These are phyloP conservation scores for Poeciliopsis turrubarensis DNA, from an alignment of 2,113 vertebrate genomes.

Conservation along the genomic window DNA sequence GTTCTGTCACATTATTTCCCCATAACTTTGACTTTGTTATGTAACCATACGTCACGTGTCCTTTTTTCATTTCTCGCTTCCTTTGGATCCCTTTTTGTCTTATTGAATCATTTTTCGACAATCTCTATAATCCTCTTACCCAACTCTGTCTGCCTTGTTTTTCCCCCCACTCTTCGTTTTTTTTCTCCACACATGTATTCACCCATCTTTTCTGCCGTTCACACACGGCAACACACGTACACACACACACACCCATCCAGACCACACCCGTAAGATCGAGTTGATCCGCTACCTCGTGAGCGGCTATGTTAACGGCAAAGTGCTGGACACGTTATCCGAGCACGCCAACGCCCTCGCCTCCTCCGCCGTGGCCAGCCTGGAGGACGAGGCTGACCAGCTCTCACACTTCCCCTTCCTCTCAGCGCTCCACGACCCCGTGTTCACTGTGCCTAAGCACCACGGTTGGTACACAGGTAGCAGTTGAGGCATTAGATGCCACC, in stretches of 20 bases:
- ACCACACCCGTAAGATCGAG: slow-evolving; percentile 92
- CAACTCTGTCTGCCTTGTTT: slow-evolving; percentile 30
- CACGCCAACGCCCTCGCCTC: slow-evolving; percentile 89
- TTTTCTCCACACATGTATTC: background rate
- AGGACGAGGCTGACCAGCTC: slow-evolving; percentile 87
- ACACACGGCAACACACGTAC: background rate
- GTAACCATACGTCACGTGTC: slow-evolving; percentile 73
- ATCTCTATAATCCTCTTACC: slow-evolving; percentile 49
- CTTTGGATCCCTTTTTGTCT: slow-evolving; percentile 49
- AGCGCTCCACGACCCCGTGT: slow-evolving; percentile 82
- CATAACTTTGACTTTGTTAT: slow-evolving; percentile 22
- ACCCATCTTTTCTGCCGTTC: slow-evolving; percentile 18
- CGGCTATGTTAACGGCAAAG: slow-evolving; percentile 87
- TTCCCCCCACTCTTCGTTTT: slow-evolving; percentile 6
- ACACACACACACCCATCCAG: slow-evolving; percentile 67
- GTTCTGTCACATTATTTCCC: slow-evolving; percentile 24
- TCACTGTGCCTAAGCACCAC: slow-evolving; percentile 86
- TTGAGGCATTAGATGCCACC: slow-evolving; percentile 34
- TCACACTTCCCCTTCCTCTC: slow-evolving; percentile 89
- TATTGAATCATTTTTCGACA: slow-evolving; percentile 31
- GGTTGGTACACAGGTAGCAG: slow-evolving; percentile 85
- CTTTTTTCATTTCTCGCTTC: slow-evolving; percentile 66
- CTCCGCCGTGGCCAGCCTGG: slow-evolving; percentile 87
- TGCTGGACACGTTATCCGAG: slow-evolving; percentile 89
- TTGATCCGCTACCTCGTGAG: slow-evolving; percentile 91